Percentiles rank a stretch among this genome's conserved stretches.
Conservation (phyloP, 2,113 vertebrate species). For the Vombatus ursinus region DNA sequence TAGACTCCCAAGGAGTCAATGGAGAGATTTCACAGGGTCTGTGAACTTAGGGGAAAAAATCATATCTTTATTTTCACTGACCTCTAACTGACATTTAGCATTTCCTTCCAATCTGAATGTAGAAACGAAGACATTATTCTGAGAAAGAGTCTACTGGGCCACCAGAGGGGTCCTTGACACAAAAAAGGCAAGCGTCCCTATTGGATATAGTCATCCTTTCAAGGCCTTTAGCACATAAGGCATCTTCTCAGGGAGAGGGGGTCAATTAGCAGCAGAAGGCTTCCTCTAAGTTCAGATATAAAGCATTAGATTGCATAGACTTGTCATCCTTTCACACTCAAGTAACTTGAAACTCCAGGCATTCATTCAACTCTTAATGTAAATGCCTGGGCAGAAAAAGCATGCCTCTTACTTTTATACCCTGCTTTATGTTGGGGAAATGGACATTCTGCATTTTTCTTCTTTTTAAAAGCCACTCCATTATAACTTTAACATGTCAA, state of each 20-base stretch:
- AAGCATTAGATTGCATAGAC: neutral
- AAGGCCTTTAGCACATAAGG: neutral
- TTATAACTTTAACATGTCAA: neutral
- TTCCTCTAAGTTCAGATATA: neutral
- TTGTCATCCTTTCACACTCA: neutral
- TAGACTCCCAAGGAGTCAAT: neutral
- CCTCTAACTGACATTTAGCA: neutral
- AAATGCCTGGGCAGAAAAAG: slow-evolving; percentile 35
- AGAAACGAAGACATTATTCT: neutral
- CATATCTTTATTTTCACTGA: neutral
- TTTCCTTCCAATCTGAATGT: neutral
- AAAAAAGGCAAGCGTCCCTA: neutral
- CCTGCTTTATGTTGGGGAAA: neutral
- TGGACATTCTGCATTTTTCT: neutral
- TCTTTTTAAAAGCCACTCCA: slow-evolving; percentile 30
- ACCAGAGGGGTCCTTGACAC: neutral
- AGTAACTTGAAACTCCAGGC: slow-evolving; percentile 24
- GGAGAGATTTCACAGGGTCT: neutral
- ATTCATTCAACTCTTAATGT: neutral
- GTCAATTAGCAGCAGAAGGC: too few species aligned
- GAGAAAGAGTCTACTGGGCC: neutral
- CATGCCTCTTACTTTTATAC: slow-evolving; percentile 9
- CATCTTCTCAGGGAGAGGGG: neutral
- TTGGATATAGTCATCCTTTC: neutral
- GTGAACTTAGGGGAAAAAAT: neutral